phyloP scores from a whole-genome alignment of 2,113 vertebrate genomes.

The Caranx melampygus region DNA sequence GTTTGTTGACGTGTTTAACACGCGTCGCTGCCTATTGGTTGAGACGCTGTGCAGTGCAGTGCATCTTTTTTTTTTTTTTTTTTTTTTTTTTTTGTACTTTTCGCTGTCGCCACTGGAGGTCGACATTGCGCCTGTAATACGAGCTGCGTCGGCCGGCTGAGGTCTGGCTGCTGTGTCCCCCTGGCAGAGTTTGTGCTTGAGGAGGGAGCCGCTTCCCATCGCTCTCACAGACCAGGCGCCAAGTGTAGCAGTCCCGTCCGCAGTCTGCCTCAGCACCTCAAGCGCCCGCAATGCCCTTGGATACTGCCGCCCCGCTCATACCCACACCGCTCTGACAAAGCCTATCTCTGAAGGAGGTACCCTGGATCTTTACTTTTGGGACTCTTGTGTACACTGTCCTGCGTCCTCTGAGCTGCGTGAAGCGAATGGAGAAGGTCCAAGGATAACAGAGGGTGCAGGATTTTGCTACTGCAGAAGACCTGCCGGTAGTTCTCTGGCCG shows the following conservation, averaged over 20 bases:
- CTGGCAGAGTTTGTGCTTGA: constrained; percentile 64
- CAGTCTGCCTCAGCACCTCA: constrained; percentile 81
- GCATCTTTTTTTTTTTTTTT: too few relatives aligned
- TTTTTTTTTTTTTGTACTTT: background rate
- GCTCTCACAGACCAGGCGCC: constrained; percentile 71
- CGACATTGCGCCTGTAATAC: constrained; percentile 60
- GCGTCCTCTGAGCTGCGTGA: constrained; percentile 56
- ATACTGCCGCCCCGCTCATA: constrained; percentile 57
- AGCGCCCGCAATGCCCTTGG: constrained; percentile 80
- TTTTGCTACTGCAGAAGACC: constrained; percentile 70
- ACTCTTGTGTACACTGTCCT: constrained; percentile 35
- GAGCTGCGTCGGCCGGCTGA: constrained; percentile 40
- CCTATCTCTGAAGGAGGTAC: constrained; percentile 25
- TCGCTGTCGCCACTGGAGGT: constrained; percentile 54
- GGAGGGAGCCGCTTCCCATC: constrained; percentile 75
- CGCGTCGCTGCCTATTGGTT: too few relatives aligned
- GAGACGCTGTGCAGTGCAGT: background rate
- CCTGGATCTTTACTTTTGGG: constrained; percentile 49
- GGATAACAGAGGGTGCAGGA: constrained; percentile 69
- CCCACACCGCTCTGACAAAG: constrained; percentile 39
- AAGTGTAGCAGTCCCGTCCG: constrained; percentile 78
- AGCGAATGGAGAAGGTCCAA: constrained; percentile 68
- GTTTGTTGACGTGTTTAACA: too few relatives aligned
- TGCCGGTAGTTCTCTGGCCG: constrained; percentile 52
- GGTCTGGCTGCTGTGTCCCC: constrained; percentile 42